phyloP scores from a whole-genome alignment of 2,797 vertebrate genomes.

The Helostoma temminkii region DNA sequence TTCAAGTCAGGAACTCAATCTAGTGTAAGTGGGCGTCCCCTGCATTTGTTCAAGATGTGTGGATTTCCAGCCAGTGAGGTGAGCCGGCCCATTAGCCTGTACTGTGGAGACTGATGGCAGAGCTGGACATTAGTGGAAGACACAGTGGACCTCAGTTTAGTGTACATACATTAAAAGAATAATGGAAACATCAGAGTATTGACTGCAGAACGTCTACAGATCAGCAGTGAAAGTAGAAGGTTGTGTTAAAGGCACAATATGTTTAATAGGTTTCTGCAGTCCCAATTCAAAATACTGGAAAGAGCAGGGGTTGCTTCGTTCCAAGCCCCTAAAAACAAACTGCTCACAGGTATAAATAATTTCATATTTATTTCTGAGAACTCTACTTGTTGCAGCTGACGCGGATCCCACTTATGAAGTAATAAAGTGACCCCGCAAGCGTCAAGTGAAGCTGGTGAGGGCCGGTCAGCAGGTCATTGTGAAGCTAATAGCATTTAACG shows the following conservation, averaged over 20 bases:
- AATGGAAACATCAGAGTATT: background rate
- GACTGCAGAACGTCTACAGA: background rate
- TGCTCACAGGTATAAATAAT: no score
- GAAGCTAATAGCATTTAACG: no score
- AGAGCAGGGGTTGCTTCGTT: no score
- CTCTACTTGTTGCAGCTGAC: no score
- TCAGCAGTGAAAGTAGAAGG: background rate
- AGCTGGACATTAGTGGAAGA: conserved; percentile 13
- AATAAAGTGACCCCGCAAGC: no score
- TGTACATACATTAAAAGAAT: background rate
- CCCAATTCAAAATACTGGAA: no score
- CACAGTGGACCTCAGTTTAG: background rate
- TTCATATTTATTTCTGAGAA: no score
- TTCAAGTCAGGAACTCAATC: conserved; percentile 35
- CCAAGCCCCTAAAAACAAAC: no score
- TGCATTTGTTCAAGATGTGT: conserved; percentile 11
- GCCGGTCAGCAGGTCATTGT: no score
- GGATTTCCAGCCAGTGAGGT: conserved; percentile 35
- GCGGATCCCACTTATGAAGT: no score
- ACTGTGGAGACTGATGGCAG: conserved; percentile 6
- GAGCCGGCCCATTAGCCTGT: conserved; percentile 28
- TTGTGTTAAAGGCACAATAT: background rate
- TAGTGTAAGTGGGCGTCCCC: conserved; percentile 24
- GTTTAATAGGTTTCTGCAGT: no score
- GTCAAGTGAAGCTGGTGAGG: no score